Percentiles rank a stretch among this genome's conserved stretches.
Evolutionary conservation across 2,888 invertebrate species (phyloP).

Genomic region (Nomada lathburiana): DNA sequence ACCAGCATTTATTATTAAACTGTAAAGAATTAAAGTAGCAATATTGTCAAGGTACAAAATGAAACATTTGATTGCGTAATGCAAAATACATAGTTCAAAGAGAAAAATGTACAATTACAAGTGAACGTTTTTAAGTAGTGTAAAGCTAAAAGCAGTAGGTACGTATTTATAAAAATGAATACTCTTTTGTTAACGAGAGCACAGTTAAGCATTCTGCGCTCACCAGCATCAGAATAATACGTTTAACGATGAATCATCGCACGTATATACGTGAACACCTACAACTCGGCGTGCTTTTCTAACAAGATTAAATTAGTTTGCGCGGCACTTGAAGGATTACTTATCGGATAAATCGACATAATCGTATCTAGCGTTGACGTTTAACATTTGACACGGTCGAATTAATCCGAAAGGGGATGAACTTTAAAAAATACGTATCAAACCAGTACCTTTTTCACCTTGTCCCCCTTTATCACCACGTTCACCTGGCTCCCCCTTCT

Average conservation of each 20-base stretch:
- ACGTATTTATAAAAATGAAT: neutral
- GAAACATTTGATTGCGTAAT: too few species aligned
- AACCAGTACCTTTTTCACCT: constrained; percentile 60
- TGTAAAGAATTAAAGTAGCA: neutral
- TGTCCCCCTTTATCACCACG: constrained; percentile 60
- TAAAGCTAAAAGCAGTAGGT: too few species aligned
- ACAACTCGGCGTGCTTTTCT: constrained; percentile 35
- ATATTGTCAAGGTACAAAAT: too few species aligned
- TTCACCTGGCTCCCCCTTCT: constrained; percentile 74
- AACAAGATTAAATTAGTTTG: constrained; percentile 54
- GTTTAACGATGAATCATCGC: constrained; percentile 35
- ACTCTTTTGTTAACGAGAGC: neutral
- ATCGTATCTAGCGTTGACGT: constrained; percentile 38
- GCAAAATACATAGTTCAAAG: too few species aligned
- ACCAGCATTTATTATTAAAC: neutral
- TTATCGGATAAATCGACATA: constrained; percentile 38
- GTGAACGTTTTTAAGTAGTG: neutral
- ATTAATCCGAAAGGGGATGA: neutral
- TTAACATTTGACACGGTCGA: constrained; percentile 24
- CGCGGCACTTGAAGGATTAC: constrained; percentile 37
- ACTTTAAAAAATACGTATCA: neutral
- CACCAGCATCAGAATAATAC: constrained; percentile 5
- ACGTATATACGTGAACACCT: constrained; percentile 4
- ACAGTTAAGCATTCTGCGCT: neutral
- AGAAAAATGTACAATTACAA: neutral